Evolutionary conservation across 2,113 vertebrate species (phyloP).

Genomic region (Oreochromis aureus): DNA sequence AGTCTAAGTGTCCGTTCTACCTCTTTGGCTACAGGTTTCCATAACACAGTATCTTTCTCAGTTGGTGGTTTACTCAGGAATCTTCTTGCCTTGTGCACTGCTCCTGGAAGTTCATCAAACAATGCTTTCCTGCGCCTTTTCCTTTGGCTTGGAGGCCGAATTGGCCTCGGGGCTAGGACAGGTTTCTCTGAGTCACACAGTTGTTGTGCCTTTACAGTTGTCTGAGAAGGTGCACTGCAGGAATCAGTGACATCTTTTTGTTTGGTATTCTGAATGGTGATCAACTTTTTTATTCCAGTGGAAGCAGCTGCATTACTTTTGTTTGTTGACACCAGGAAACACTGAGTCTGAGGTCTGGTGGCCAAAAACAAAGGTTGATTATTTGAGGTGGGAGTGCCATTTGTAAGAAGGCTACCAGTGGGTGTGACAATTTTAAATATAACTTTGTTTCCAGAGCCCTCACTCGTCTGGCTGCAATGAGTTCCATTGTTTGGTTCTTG

Average conservation of each 20-base stretch:
- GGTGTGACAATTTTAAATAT: conserved; percentile 71
- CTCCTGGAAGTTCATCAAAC: conserved; percentile 70
- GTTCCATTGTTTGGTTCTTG: conserved; percentile 46
- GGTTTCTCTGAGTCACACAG: conserved; percentile 41
- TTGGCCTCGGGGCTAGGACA: conserved; percentile 44
- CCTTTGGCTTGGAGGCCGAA: conserved; percentile 73
- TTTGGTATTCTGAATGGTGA: conserved; percentile 30
- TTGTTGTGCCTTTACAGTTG: conserved; percentile 37
- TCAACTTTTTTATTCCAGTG: conserved; percentile 49
- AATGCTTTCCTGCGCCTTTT: conserved; percentile 79
- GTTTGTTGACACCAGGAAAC: conserved; percentile 69
- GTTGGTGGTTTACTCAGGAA: conserved; percentile 73
- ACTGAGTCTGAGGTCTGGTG: conserved; percentile 67
- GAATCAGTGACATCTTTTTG: conserved; percentile 41
- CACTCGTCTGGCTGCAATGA: conserved; percentile 39
- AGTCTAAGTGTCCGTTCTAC: conserved; percentile 84
- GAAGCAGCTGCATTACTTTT: conserved; percentile 43
- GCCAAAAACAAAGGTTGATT: conserved; percentile 69
- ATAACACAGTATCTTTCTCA: conserved; percentile 67
- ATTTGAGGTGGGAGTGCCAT: conserved; percentile 34
- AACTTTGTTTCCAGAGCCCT: conserved; percentile 64
- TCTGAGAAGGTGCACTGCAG: conserved; percentile 8
- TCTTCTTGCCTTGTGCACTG: conserved; percentile 77
- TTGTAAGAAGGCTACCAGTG: conserved; percentile 52
- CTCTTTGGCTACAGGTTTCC: conserved; percentile 79